phyloP scores from a whole-genome alignment of 2,888 invertebrate species.

The Cosmorhoe ocellata region DNA sequence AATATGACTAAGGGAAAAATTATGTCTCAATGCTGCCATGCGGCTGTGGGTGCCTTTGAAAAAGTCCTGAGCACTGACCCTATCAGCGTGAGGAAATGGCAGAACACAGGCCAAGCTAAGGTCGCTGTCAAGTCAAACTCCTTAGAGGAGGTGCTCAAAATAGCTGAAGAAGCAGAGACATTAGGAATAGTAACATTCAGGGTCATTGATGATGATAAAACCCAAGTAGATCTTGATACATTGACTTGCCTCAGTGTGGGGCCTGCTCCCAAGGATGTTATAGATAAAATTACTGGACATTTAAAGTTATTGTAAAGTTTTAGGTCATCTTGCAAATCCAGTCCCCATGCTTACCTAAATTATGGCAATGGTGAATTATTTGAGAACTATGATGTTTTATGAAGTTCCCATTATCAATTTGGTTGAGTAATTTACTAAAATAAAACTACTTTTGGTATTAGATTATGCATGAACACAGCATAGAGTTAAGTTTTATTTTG shows the following conservation, averaged over 20 bases:
- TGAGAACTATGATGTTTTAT: too few relatives aligned
- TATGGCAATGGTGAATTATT: too few relatives aligned
- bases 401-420: too few relatives aligned
- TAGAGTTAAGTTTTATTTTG: too few relatives aligned
- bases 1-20: conserved; percentile 97
- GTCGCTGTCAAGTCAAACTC: conserved; percentile 90
- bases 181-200: conserved; percentile 85
- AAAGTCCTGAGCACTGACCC: conserved; percentile 82
- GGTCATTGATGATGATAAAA: conserved; percentile 93
- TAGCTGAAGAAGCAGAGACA: conserved; percentile 85
- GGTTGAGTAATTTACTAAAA: too few relatives aligned
- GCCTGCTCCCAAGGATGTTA: conserved; percentile 87
- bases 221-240: conserved; percentile 92
- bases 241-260: conserved; percentile 94
- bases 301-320: conserved; percentile 86
- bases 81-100: conserved; percentile 78
- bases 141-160: conserved; percentile 84
- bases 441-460: too few relatives aligned
- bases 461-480: too few relatives aligned
- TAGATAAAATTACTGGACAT: conserved; percentile 91
- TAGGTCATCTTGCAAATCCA: not conserved
- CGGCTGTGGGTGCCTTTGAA: conserved; percentile 91
- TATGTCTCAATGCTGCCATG: conserved; percentile 94
- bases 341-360: too few relatives aligned
- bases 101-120: conserved; percentile 88